Conservation (phyloP, 2,888 invertebrate genomes). For the Cataglyphis rosenhaueri region DNA sequence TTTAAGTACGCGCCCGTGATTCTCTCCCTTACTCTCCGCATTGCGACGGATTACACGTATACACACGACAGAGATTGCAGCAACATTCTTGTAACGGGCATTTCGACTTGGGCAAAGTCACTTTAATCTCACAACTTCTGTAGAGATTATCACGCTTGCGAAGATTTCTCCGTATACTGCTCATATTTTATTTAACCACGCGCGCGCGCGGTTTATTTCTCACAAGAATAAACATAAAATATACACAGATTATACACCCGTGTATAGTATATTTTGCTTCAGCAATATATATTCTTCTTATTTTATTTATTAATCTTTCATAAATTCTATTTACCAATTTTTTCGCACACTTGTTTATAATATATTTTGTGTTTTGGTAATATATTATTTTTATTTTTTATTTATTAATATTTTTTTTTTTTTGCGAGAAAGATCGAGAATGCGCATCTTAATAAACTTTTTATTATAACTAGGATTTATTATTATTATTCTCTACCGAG, state of each 20-base stretch:
- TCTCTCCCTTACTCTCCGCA: conserved; percentile 16
- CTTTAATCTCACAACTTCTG: conserved; percentile 38
- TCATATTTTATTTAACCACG: conserved; percentile 30
- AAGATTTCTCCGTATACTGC: neutral
- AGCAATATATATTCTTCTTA: neutral
- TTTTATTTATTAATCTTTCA: neutral
- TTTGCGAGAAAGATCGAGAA: neutral
- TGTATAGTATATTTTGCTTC: neutral
- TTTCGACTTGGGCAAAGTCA: conserved; percentile 46
- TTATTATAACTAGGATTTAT: conserved; percentile 50
- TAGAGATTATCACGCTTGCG: conserved; percentile 33
- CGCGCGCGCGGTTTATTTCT: neutral
- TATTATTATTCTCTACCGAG: conserved; percentile 64
- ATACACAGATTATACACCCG: neutral
- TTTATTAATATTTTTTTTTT: neutral
- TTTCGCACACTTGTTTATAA: neutral
- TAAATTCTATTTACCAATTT: neutral
- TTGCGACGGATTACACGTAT: conserved; percentile 49
- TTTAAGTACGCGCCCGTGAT: conserved; percentile 34
- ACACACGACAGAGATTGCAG: conserved; percentile 37
- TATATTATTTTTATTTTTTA: neutral
- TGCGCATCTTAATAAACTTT: conserved; percentile 12
- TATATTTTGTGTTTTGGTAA: neutral
- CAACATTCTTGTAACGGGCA: conserved; percentile 28
- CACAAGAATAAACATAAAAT: neutral